phyloP scores from a whole-genome alignment of 2,113 vertebrate species.

The Gymnarchus niloticus region DNA sequence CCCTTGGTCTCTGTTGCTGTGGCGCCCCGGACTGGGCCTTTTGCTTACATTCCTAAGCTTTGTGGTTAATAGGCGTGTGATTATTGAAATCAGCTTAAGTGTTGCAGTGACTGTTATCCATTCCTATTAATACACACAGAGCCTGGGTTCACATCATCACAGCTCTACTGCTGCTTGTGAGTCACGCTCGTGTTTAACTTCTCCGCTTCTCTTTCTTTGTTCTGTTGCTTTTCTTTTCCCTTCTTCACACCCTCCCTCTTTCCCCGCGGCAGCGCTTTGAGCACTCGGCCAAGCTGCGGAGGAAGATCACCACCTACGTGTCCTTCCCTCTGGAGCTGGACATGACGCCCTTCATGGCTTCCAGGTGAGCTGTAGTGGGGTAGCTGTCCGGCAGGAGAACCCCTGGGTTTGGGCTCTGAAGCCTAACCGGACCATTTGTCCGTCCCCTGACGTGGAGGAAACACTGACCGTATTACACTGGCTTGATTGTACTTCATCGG shows the following conservation, averaged over 20 bases:
- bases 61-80: no score
- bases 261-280: slow-evolving; percentile 71
- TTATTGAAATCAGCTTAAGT: slow-evolving; percentile 6
- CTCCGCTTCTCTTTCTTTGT: slow-evolving; percentile 22
- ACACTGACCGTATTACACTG: no score
- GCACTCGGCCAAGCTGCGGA: slow-evolving; percentile 93
- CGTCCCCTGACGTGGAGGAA: no score
- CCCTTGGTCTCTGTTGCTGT: slow-evolving; percentile 18
- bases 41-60: not conserved
- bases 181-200: slow-evolving; percentile 1
- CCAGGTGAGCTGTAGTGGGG: slow-evolving; percentile 67
- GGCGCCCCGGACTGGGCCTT: slow-evolving; percentile 17
- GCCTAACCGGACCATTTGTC: not conserved
- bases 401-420: not conserved
- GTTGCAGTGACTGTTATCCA: not conserved
- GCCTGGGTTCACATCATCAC: not conserved
- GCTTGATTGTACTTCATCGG: no score
- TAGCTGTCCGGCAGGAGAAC: not conserved
- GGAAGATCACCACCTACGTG: slow-evolving; percentile 98
- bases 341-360: slow-evolving; percentile 99
- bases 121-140: not conserved
- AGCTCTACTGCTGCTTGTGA: not conserved
- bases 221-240: not conserved
- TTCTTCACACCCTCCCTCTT: not conserved
- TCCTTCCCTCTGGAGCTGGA: slow-evolving; percentile 96